phyloP scores from a whole-genome alignment of 2,113 vertebrate species.

The Grallaria varia region DNA sequence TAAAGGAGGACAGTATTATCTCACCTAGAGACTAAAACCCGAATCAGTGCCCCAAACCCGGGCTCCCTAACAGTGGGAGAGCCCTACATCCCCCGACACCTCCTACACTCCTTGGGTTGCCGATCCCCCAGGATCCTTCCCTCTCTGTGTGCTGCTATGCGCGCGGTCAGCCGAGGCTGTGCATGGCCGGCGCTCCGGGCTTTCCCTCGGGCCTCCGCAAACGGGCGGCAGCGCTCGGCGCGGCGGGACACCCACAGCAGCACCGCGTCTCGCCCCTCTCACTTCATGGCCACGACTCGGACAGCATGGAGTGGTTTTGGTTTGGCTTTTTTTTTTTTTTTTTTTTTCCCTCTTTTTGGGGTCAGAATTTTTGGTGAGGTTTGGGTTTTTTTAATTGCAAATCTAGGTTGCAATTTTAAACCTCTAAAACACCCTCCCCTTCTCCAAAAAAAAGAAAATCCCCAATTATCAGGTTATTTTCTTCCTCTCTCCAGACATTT shows the following conservation, averaged over 20 bases:
- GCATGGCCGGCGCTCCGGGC: conserved; percentile 50
- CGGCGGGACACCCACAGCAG: conserved; percentile 1
- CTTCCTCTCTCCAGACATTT: conserved; percentile 69
- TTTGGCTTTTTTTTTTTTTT: neutral
- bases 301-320: neutral
- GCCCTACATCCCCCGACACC: conserved; percentile 43
- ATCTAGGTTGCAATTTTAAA: neutral
- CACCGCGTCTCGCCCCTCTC: conserved; percentile 11
- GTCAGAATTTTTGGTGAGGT: neutral
- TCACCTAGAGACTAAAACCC: conserved; percentile 27
- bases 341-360: neutral
- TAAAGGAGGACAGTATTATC: neutral
- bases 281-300: conserved; percentile 68
- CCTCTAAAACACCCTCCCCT: neutral
- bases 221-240: conserved; percentile 16
- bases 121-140: conserved; percentile 36
- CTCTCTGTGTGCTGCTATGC: neutral
- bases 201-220: neutral
- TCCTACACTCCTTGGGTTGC: conserved; percentile 5
- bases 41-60: neutral
- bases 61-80: neutral
- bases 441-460: neutral
- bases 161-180: conserved; percentile 29
- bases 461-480: conserved; percentile 57
- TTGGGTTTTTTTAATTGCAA: neutral